phyloP scores from a whole-genome alignment of 2,888 invertebrate species.

The Amphipoea oculea region DNA sequence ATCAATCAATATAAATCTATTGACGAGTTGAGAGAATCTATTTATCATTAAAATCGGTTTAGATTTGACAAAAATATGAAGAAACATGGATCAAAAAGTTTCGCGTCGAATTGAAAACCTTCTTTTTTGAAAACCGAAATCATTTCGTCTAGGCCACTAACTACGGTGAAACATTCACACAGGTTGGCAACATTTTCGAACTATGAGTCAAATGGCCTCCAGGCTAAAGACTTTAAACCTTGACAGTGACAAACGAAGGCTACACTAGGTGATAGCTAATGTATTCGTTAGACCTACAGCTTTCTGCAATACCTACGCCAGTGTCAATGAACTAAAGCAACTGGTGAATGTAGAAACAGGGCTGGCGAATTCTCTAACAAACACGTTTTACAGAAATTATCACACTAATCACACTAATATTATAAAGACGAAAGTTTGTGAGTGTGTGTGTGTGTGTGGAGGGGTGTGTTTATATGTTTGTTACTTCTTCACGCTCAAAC shows the following conservation, averaged over 20 bases:
- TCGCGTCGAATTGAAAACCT: background rate
- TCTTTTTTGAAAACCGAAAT: background rate
- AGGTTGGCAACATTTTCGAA: background rate
- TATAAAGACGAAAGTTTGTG: no score
- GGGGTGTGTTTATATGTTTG: no score
- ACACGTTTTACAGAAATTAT: background rate
- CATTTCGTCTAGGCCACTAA: background rate
- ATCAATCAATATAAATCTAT: background rate
- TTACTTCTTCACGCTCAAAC: no score
- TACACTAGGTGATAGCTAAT: conserved; percentile 19
- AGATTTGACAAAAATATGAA: background rate
- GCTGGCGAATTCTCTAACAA: background rate
- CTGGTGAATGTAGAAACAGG: conserved; percentile 16
- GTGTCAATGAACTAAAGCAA: conserved; percentile 43
- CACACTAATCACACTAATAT: no score
- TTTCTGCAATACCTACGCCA: conserved; percentile 20
- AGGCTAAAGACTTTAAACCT: conserved; percentile 29
- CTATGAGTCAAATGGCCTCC: background rate
- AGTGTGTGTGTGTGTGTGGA: no score
- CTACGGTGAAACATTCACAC: background rate
- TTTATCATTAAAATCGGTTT: background rate
- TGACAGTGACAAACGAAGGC: conserved; percentile 51
- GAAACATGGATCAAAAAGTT: background rate
- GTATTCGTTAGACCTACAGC: conserved; percentile 27
- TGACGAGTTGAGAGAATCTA: background rate